Evolutionary conservation across 2,797 vertebrate genomes (phyloP).

Genomic region (Rallus crepitans): DNA sequence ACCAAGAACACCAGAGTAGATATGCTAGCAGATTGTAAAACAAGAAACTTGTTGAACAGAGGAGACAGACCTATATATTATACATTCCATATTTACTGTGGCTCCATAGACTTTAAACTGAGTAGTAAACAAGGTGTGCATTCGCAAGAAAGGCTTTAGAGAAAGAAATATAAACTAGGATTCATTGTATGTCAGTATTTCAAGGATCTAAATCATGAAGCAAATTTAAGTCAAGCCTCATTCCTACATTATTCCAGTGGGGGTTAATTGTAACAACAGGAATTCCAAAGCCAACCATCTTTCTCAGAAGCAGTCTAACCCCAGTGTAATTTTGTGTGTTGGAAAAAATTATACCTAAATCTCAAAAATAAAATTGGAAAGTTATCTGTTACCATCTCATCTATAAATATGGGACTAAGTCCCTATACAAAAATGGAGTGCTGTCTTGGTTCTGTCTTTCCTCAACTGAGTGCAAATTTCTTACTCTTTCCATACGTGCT

Average conservation of each 20-base stretch:
- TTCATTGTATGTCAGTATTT: neutral
- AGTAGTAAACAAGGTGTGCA: neutral
- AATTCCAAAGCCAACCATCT: neutral
- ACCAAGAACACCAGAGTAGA: neutral
- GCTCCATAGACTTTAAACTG: neutral
- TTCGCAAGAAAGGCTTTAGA: neutral
- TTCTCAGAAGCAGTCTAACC: neutral
- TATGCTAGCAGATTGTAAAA: neutral
- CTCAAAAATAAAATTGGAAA: neutral
- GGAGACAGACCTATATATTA: neutral
- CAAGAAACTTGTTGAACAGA: neutral
- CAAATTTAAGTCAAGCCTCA: neutral
- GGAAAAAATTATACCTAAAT: neutral
- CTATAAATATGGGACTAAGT: neutral
- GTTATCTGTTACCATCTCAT: neutral
- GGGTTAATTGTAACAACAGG: neutral
- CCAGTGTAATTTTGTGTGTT: neutral
- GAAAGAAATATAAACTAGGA: neutral
- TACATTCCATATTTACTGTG: neutral
- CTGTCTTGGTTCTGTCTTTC: neutral
- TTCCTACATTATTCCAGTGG: neutral
- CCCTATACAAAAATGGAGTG: neutral
- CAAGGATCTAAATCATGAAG: neutral
- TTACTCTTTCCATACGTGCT: fast-evolving
- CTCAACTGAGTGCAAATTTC: neutral